Evolutionary conservation across 2,797 vertebrate species (phyloP).

Genomic region (Hemitrygon akajei): DNA sequence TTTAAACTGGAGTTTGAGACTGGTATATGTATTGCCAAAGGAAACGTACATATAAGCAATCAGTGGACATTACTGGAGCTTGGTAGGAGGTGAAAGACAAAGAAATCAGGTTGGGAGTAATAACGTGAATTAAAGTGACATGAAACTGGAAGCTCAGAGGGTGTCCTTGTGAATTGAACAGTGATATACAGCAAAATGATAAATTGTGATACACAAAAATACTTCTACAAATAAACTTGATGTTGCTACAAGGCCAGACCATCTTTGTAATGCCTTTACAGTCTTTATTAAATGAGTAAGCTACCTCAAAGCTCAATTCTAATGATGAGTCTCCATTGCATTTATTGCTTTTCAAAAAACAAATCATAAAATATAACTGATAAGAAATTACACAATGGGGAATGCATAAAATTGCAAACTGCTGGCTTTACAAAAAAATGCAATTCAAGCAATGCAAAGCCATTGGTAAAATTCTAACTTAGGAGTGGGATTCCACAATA

Average conservation of each 20-base stretch:
- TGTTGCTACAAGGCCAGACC: not conserved
- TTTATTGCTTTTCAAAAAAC: not conserved
- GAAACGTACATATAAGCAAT: too few relatives aligned
- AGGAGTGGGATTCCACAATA: not conserved
- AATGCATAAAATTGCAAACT: not conserved
- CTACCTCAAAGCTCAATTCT: not conserved
- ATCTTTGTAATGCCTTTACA: not conserved
- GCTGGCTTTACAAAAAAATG: not conserved
- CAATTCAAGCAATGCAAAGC: not conserved
- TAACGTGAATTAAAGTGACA: too few relatives aligned
- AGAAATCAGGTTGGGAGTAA: too few relatives aligned
- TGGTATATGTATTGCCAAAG: too few relatives aligned
- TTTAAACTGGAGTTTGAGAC: too few relatives aligned
- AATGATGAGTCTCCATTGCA: not conserved
- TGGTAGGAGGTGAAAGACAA: too few relatives aligned
- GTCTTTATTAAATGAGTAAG: not conserved
- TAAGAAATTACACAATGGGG: not conserved
- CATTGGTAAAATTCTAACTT: not conserved
- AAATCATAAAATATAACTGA: not conserved
- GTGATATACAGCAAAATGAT: too few relatives aligned
- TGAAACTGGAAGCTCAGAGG: too few relatives aligned
- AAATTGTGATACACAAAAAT: too few relatives aligned
- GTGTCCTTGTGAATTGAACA: too few relatives aligned
- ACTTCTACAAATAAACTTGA: not conserved
- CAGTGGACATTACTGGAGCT: too few relatives aligned